Conservation (phyloP, 2,797 vertebrate genomes). For the Malacoctenus gilli region DNA sequence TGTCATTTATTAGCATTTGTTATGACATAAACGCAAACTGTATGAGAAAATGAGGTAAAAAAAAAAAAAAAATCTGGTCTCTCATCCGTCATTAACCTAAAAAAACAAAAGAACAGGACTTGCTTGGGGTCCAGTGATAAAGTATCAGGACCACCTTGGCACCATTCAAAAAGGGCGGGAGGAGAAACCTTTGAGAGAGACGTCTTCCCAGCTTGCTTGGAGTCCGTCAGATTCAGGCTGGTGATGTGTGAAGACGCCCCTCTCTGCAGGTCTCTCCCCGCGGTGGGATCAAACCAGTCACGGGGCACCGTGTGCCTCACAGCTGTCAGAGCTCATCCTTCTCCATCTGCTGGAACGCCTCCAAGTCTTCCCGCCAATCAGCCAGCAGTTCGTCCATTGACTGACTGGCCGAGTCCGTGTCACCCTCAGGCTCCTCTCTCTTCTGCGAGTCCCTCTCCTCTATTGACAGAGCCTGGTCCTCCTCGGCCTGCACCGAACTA, state of each 20-base stretch:
- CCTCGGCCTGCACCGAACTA: slow-evolving; percentile 5
- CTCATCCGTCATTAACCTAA: slow-evolving; percentile 29
- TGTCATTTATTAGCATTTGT: slow-evolving; percentile 28
- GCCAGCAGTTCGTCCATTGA: slow-evolving; percentile 93
- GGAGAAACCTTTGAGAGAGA: slow-evolving; percentile 12
- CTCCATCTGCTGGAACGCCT: slow-evolving; percentile 99
- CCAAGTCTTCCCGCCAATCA: slow-evolving; percentile 98
- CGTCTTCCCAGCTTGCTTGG: slow-evolving; percentile 30
- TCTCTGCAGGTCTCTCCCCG: slow-evolving; percentile 11
- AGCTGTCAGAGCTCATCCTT: slow-evolving; percentile 96
- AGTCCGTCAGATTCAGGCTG: slow-evolving; percentile 33
- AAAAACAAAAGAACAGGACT: slow-evolving; percentile 41
- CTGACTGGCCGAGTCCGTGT: slow-evolving; percentile 75
- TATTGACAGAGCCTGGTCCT: slow-evolving; percentile 12
- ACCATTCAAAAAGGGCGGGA: slow-evolving; percentile 41
- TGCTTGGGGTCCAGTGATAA: slow-evolving; percentile 47
- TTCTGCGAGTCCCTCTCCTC: slow-evolving; percentile 64
- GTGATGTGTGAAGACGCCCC: slow-evolving; percentile 26
- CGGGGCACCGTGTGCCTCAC: slow-evolving; percentile 18
- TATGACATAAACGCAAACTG: slow-evolving; percentile 45
- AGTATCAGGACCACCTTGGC: slow-evolving; percentile 50
- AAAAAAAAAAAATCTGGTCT: slow-evolving; percentile 46
- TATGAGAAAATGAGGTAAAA: slow-evolving; percentile 56
- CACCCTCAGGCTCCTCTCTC: slow-evolving; percentile 77
- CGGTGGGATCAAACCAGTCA: slow-evolving; percentile 46